Percentiles rank a stretch among this genome's conserved stretches.
phyloP scores from a whole-genome alignment of 2,113 vertebrate species.

The Protomyctophum bolini region DNA sequence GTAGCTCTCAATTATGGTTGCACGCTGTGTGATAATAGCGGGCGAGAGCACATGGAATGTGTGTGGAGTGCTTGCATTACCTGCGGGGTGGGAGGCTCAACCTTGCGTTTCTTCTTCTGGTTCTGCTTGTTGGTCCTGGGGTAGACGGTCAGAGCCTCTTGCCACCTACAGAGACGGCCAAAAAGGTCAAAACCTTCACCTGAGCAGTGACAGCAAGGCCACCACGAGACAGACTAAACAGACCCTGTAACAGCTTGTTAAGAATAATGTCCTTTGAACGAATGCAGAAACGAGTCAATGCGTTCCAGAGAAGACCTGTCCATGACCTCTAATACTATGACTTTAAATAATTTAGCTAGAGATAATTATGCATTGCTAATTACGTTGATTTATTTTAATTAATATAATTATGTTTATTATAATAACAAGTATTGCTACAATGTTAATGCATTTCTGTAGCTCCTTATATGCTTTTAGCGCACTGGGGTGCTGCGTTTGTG shows the following conservation, averaged over 20 bases:
- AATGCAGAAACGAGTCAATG: not conserved
- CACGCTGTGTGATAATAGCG: not conserved
- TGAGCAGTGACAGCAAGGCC: not conserved
- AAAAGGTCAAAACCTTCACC: constrained; percentile 1
- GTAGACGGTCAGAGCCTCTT: constrained; percentile 92
- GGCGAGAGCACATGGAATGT: not conserved
- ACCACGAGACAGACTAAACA: constrained; percentile 6
- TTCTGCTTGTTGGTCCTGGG: constrained; percentile 97
- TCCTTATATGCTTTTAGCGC: too few species aligned
- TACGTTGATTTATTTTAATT: too few species aligned
- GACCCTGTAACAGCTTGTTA: not conserved
- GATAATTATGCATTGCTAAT: too few species aligned
- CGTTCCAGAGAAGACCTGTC: not conserved
- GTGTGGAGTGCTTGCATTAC: constrained; percentile 70
- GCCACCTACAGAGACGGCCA: constrained; percentile 81
- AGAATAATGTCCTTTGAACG: not conserved
- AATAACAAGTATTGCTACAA: too few species aligned
- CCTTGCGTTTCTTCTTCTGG: constrained; percentile 98
- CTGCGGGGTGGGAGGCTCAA: constrained; percentile 93
- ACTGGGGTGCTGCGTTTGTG: too few species aligned
- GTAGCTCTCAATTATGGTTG: not conserved
- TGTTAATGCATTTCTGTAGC: too few species aligned
- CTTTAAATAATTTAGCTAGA: too few species aligned
- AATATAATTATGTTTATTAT: too few species aligned
- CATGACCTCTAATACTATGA: not conserved